Evolutionary conservation across 1,140 invertebrate genomes (phyloP).

Genomic region (Pteromalus puparum): DNA sequence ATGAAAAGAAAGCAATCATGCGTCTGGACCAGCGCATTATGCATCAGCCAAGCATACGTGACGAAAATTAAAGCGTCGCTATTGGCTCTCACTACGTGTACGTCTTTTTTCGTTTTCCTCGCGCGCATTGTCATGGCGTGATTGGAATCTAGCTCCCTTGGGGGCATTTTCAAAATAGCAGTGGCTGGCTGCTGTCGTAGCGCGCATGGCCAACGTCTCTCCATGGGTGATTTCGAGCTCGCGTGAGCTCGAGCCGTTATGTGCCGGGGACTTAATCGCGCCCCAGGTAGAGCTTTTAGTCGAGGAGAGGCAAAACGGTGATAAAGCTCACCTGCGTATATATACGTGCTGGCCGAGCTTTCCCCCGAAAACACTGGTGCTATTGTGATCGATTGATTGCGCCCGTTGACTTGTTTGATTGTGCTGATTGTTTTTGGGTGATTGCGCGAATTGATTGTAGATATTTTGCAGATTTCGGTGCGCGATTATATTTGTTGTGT

Average conservation of each 20-base stretch:
- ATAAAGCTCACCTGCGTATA: neutral
- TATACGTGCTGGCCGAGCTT: neutral
- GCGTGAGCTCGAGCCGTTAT: neutral
- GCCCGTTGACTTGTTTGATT: no score
- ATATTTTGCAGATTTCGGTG: neutral
- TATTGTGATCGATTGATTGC: neutral
- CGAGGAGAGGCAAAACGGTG: neutral
- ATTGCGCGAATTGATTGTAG: neutral
- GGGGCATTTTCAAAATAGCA: slow-evolving; percentile 49
- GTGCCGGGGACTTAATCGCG: neutral
- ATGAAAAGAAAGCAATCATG: neutral
- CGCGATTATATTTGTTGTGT: no score
- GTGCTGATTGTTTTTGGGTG: no score
- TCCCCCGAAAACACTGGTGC: no score
- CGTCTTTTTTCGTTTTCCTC: neutral
- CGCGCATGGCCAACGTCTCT: neutral
- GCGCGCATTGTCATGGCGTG: neutral
- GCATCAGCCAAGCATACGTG: neutral
- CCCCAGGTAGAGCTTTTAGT: neutral
- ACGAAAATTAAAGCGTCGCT: slow-evolving; percentile 40
- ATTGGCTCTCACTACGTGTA: neutral
- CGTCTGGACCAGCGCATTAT: neutral
- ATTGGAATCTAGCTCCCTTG: slow-evolving; percentile 37
- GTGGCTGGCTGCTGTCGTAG: neutral
- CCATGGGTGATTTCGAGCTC: neutral